phyloP scores from a whole-genome alignment of 2,888 invertebrate genomes.

The Biston betularia region DNA sequence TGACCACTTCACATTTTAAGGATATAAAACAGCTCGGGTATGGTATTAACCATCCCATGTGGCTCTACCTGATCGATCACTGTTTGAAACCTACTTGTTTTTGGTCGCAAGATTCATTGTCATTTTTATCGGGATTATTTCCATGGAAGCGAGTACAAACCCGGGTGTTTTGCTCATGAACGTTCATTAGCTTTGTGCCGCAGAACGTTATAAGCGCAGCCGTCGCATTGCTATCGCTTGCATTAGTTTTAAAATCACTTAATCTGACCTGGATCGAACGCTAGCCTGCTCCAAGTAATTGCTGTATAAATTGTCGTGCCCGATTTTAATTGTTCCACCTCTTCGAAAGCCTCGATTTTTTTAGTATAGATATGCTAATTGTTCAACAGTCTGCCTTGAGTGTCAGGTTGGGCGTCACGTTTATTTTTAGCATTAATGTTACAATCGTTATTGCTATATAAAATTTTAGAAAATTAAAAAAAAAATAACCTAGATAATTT shows the following conservation, averaged over 20 bases:
- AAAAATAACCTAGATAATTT: too few relatives aligned
- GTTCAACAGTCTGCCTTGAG: background rate
- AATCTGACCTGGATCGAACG: slow-evolving; percentile 82
- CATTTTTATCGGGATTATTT: slow-evolving; percentile 48
- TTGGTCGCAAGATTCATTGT: slow-evolving; percentile 26
- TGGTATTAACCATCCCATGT: slow-evolving; percentile 48
- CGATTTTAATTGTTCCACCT: slow-evolving; percentile 71
- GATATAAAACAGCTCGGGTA: slow-evolving; percentile 43
- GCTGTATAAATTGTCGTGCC: slow-evolving; percentile 79
- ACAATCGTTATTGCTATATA: background rate
- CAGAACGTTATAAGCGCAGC: slow-evolving; percentile 61
- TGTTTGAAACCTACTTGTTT: slow-evolving; percentile 15
- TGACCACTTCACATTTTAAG: slow-evolving; percentile 39
- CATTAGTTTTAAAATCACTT: slow-evolving; percentile 84
- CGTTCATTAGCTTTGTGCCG: slow-evolving; percentile 76
- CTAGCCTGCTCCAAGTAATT: slow-evolving; percentile 77
- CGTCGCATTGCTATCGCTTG: slow-evolving; percentile 74
- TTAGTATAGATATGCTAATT: slow-evolving; percentile 19
- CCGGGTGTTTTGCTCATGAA: slow-evolving; percentile 57
- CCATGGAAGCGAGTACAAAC: slow-evolving; percentile 58
- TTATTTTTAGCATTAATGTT: slow-evolving; percentile 4
- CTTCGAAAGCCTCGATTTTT: slow-evolving; percentile 44
- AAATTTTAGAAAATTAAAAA: too few relatives aligned
- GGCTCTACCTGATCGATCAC: slow-evolving; percentile 32
- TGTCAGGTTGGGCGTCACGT: background rate